Evolutionary conservation across 2,113 vertebrate genomes (phyloP).

Genomic region (Phalacrocorax brasilianus): DNA sequence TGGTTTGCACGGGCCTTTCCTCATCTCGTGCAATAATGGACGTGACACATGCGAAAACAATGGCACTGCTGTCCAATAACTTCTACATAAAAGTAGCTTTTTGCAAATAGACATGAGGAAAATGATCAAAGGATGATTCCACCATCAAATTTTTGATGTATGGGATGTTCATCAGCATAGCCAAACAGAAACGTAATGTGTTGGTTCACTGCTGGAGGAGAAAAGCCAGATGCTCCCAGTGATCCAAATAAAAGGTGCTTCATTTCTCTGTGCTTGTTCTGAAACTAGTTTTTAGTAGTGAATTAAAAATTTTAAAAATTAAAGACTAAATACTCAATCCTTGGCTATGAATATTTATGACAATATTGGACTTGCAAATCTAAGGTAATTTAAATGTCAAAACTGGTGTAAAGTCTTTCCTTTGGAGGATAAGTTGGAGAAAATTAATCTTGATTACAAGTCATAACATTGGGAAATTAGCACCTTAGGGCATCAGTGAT

Average conservation of each 20-base stretch:
- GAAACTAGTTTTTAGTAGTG: background rate
- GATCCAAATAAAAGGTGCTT: background rate
- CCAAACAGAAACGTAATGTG: background rate
- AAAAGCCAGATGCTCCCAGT: background rate
- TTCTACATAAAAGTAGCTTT: accelerated
- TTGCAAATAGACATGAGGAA: background rate
- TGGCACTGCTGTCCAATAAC: background rate
- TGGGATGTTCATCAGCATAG: background rate
- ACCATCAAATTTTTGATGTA: background rate
- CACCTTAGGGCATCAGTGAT: background rate
- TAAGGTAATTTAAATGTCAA: constrained; percentile 60
- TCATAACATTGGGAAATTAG: constrained; percentile 24
- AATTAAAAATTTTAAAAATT: background rate
- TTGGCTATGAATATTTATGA: constrained; percentile 61
- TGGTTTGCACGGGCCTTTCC: background rate
- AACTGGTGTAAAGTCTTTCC: constrained; percentile 26
- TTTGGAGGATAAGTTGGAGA: constrained; percentile 36
- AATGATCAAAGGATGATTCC: background rate
- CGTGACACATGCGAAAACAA: background rate
- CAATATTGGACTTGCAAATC: constrained; percentile 60
- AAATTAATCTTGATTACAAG: constrained; percentile 53
- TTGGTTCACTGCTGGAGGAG: accelerated
- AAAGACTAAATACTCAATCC: background rate
- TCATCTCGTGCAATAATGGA: background rate
- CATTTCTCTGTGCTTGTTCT: background rate